Percentiles rank a stretch among this genome's conserved stretches.
These are phyloP conservation scores for Acromyrmex heyeri DNA, from an alignment of 1,140 invertebrate genomes.

Conservation along the genomic window DNA sequence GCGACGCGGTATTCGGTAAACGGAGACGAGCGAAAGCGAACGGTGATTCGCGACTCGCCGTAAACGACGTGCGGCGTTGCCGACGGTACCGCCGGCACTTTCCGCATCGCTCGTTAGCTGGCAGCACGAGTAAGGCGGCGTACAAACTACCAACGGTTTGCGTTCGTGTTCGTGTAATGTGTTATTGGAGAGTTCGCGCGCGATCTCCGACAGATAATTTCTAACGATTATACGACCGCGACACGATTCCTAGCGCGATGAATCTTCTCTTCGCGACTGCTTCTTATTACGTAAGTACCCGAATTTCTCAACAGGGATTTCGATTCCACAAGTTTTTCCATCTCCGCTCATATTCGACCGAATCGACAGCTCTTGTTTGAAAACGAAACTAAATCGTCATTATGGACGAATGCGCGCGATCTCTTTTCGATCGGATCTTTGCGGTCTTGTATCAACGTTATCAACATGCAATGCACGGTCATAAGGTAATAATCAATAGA, in stretches of 20 bases:
- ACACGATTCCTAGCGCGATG: background rate
- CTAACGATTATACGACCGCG: background rate
- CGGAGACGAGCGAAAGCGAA: background rate
- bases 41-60: slow-evolving; percentile 61
- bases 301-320: background rate
- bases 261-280: background rate
- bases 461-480: slow-evolving; percentile 2
- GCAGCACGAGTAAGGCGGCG: slow-evolving; percentile 84
- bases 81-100: slow-evolving; percentile 60
- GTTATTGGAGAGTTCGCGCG: background rate
- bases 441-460: background rate
- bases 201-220: background rate
- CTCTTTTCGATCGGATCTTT: background rate
- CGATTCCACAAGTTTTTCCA: background rate
- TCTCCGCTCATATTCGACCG: background rate
- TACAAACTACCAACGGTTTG: background rate
- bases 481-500: slow-evolving; percentile 82
- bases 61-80: slow-evolving; percentile 71
- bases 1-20: background rate
- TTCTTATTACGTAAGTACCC: background rate
- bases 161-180: background rate
- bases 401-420: background rate
- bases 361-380: background rate
- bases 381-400: background rate
- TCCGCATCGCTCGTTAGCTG: slow-evolving; percentile 77